phyloP scores from a whole-genome alignment of 2,797 vertebrate species.

The Trachurus trachurus region DNA sequence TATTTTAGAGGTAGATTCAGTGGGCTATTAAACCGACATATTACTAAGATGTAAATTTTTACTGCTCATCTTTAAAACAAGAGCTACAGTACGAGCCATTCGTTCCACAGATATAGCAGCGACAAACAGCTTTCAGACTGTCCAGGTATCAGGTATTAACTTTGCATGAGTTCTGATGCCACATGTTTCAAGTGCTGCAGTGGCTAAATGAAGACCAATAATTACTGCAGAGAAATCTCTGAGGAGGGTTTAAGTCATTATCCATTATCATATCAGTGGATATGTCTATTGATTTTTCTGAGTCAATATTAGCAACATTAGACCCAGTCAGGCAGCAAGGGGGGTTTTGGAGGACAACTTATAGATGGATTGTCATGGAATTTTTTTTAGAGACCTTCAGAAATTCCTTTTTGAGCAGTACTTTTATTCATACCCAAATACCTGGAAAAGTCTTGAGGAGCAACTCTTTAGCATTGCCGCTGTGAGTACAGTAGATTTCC shows the following conservation, averaged over 20 bases:
- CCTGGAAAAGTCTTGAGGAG: not conserved
- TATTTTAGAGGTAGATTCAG: conserved; percentile 59
- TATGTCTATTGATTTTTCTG: conserved; percentile 20
- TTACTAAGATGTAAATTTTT: conserved; percentile 57
- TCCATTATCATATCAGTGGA: conserved; percentile 23
- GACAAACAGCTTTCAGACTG: conserved; percentile 8
- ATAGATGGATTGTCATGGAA: not conserved
- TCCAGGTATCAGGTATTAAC: not conserved
- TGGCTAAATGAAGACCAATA: conserved; percentile 14
- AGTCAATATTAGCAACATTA: conserved; percentile 35
- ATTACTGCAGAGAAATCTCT: conserved; percentile 17
- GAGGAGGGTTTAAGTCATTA: conserved; percentile 17
- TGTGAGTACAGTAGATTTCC: not conserved
- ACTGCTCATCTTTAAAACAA: conserved; percentile 48
- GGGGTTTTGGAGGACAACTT: not conserved
- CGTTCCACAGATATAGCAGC: not conserved
- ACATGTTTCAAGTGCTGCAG: conserved; percentile 9
- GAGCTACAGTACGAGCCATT: conserved; percentile 34
- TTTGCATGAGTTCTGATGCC: not conserved
- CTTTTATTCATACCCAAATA: not conserved
- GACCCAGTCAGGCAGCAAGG: not conserved
- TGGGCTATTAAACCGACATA: conserved; percentile 52
- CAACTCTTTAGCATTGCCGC: not conserved
- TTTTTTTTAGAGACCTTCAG: not conserved
- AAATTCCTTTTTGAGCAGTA: not conserved